Evolutionary conservation across 2,888 invertebrate genomes (phyloP).

Genomic region (Aleiodes testaceus): DNA sequence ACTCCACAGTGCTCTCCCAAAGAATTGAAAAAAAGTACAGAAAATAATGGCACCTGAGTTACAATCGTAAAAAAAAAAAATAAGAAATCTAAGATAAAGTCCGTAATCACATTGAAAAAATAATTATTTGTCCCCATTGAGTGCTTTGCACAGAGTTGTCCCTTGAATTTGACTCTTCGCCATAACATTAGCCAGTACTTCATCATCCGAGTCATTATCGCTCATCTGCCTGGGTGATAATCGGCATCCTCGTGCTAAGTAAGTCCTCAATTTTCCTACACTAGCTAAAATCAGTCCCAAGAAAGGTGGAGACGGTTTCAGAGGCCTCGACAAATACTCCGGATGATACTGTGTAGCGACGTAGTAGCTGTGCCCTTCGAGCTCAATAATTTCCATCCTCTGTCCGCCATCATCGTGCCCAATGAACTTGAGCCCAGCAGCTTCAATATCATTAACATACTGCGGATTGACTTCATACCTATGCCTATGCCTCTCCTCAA

Average conservation of each 20-base stretch:
- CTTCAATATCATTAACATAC: constrained; percentile 85
- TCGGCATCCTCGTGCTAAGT: constrained; percentile 83
- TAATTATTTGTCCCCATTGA: neutral
- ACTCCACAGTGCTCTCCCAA: too few species aligned
- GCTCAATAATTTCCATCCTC: constrained; percentile 95
- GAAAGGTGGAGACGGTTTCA: constrained; percentile 95
- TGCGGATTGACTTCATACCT: constrained; percentile 97
- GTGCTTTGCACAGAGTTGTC: neutral
- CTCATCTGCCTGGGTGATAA: constrained; percentile 84
- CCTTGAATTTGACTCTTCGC: neutral
- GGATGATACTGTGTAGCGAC: constrained; percentile 98
- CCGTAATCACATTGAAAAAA: neutral
- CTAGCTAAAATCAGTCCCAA: constrained; percentile 94
- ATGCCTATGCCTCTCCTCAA: constrained; percentile 97
- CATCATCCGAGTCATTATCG: constrained; percentile 81
- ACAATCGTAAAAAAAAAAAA: constrained; percentile 9
- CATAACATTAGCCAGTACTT: constrained; percentile 11
- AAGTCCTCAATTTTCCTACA: constrained; percentile 84
- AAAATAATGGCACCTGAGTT: constrained; percentile 17
- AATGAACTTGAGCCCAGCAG: constrained; percentile 91
- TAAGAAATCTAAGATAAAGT: neutral
- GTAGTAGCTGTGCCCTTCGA: constrained; percentile 92
- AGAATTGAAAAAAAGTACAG: neutral
- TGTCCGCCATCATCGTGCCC: constrained; percentile 86
- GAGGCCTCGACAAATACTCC: constrained; percentile 93